These are phyloP conservation scores for Stenolophus ochropezus DNA, from an alignment of 2,888 invertebrate genomes.

Conservation along the genomic window DNA sequence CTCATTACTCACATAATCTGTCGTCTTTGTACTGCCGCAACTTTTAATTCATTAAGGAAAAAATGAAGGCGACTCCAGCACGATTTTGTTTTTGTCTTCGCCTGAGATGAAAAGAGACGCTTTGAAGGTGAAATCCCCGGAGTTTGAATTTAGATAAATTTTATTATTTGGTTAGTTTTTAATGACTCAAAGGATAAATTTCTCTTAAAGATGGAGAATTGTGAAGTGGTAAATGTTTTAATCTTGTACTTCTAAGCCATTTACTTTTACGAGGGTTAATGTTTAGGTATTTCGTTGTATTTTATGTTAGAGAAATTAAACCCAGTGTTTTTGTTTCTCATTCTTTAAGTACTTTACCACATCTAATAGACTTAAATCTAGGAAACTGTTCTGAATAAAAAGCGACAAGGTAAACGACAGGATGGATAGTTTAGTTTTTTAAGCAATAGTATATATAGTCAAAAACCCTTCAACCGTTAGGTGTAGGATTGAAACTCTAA, in stretches of 20 bases:
- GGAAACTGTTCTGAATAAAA: too few relatives aligned
- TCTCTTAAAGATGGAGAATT: background rate
- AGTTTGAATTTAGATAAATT: slow-evolving; percentile 7
- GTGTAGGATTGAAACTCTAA: too few relatives aligned
- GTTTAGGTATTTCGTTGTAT: background rate
- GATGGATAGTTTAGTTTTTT: too few relatives aligned
- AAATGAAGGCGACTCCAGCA: slow-evolving; percentile 12
- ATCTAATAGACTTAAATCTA: too few relatives aligned
- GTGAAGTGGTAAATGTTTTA: background rate
- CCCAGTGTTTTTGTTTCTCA: background rate
- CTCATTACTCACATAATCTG: slow-evolving; percentile 43
- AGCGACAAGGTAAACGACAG: too few relatives aligned
- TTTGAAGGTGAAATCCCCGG: background rate
- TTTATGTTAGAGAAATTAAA: background rate
- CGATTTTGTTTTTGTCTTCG: slow-evolving; percentile 20
- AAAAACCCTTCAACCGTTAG: too few relatives aligned
- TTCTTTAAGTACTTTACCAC: too few relatives aligned
- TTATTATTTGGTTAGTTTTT: background rate
- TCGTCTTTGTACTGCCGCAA: slow-evolving; percentile 32
- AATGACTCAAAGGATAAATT: background rate
- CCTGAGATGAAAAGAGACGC: slow-evolving; percentile 16
- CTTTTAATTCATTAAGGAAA: slow-evolving; percentile 50
- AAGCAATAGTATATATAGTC: too few relatives aligned
- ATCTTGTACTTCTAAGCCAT: background rate
- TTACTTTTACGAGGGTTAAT: background rate